Evolutionary conservation across 2,888 invertebrate genomes (phyloP), one percentile per base, ranked within the genome.

Genomic region (Agonopterix heracliana): DNA sequence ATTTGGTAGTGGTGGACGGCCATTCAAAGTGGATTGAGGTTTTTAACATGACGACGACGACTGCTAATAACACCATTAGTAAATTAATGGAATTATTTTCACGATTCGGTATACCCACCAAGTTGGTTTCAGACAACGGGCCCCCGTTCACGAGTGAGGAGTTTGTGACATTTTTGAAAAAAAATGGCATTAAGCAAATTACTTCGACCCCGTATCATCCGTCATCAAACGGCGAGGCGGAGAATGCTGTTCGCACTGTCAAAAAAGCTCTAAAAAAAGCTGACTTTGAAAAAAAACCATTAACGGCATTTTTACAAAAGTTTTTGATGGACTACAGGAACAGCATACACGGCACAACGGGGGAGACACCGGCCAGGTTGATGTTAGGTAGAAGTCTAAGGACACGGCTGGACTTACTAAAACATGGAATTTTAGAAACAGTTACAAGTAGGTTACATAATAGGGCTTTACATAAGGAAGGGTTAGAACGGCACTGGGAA

Each of bases 251-350:
- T 11, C 9, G 34, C 1, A 46, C 26, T 26, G n/a, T 35, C 26
- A 47, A 47, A 34, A 42, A 35, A 14, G 34, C n/a, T 11, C n/a
- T 47, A 13, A 12, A 34, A 41, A 47, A 47, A 14, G 34, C 34
- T 3, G 8, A 17, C 9, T 13, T 9, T 8, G 35, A 42, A 13
- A 35, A 35, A 10, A 34, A 34, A 11, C 8, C 17, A 9, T 11
- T 34, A 3, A 53, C 55, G 4, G 43, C 47, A 3, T 54, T 53
- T 1, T 41, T 59, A 26, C 50, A 52, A 5, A 45, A 46, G 9
- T 57, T 49, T 34, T 36, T 55, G 10, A 41, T 57, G 10, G 44
- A 48, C 3, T 55, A 57, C 34, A 41, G 57, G 10, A 57, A 55
- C 45, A 49, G 40, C 2, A 35, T 26, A 2, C 56, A 56, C 14